Percentiles rank a stretch among this genome's conserved stretches.
phyloP scores from a whole-genome alignment of 2,888 invertebrate species.

The Acanthoscelides obtectus region DNA sequence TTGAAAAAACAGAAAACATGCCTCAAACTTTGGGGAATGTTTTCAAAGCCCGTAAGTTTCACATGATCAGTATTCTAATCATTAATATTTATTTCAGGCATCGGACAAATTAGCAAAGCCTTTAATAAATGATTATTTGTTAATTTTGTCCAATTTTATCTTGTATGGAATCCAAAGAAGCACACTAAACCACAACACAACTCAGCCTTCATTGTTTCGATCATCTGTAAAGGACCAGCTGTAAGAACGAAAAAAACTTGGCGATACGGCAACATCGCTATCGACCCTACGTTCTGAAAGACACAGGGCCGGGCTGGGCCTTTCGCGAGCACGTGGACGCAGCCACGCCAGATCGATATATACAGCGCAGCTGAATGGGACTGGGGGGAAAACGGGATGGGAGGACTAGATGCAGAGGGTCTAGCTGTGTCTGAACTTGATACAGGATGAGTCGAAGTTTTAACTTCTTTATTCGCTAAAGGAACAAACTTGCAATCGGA shows the following conservation, averaged over 20 bases:
- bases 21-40: too few relatives aligned
- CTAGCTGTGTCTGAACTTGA: not conserved
- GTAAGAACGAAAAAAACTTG: not conserved
- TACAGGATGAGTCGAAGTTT: not conserved
- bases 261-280: not conserved
- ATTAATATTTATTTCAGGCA: too few relatives aligned
- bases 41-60: too few relatives aligned
- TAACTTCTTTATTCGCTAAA: too few relatives aligned
- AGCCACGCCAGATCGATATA: not conserved
- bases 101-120: too few relatives aligned
- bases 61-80: too few relatives aligned
- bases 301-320: conserved; percentile 10
- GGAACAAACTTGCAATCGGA: too few relatives aligned
- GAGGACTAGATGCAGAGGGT: not conserved
- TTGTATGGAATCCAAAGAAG: too few relatives aligned
- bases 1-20: too few relatives aligned
- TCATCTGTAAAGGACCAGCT: not conserved
- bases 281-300: conserved; percentile 8
- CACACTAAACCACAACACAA: too few relatives aligned
- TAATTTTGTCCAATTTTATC: too few relatives aligned
- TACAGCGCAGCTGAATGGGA: not conserved
- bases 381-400: not conserved
- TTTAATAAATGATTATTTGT: too few relatives aligned
- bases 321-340: not conserved
- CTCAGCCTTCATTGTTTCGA: not conserved